These are phyloP conservation scores for Dorcus parallelipipedus DNA, from an alignment of 2,888 invertebrate genomes.

Conservation along the genomic window DNA sequence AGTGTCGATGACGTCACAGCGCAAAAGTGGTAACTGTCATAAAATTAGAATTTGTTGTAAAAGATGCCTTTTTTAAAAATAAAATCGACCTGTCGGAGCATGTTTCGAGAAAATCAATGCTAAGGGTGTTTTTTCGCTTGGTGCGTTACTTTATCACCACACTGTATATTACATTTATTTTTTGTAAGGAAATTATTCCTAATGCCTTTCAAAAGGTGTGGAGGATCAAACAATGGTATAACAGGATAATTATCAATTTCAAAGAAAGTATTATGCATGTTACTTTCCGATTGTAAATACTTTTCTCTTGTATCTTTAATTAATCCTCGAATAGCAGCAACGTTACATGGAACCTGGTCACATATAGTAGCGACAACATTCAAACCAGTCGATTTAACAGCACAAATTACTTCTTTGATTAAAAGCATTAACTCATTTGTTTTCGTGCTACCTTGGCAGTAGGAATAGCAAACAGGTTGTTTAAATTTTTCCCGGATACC, in stretches of 20 bases:
- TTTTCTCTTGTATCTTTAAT: background rate
- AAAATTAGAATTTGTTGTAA: no score
- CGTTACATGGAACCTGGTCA: constrained; percentile 1
- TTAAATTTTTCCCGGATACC: constrained; percentile 29
- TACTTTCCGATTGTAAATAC: background rate
- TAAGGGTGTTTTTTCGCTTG: no score
- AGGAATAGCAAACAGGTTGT: constrained; percentile 27
- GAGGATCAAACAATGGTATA: background rate
- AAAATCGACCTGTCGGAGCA: no score
- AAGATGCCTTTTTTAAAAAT: no score
- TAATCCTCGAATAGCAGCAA: background rate
- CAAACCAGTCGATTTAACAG: background rate
- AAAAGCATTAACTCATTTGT: constrained; percentile 15
- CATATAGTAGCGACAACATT: constrained; percentile 1
- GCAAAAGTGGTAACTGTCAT: no score
- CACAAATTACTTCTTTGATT: background rate
- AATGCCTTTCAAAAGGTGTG: constrained; percentile 1
- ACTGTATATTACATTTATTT: background rate
- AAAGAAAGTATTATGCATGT: background rate
- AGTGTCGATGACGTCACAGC: no score
- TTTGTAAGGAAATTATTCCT: background rate
- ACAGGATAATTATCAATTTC: background rate
- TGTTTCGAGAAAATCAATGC: no score
- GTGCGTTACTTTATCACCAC: no score
- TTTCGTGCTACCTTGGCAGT: constrained; percentile 22